These are phyloP conservation scores for Stegodyphus dumicola DNA, from an alignment of 1,140 invertebrate genomes.

Conservation along the genomic window DNA sequence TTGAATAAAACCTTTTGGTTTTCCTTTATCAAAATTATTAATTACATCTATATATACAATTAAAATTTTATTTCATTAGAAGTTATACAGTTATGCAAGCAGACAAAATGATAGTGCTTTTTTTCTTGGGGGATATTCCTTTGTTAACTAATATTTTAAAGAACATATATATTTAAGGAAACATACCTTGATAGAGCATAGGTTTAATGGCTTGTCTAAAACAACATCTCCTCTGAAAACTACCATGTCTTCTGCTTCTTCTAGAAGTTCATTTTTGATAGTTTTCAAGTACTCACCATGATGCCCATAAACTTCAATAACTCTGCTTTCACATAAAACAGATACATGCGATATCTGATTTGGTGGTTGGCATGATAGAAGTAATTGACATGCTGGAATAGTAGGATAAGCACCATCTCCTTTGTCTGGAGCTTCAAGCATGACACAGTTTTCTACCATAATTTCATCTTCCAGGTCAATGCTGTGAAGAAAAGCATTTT, in stretches of 20 bases:
- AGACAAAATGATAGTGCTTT: no score
- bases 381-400: slow-evolving; percentile 53
- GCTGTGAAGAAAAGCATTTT: slow-evolving; percentile 6
- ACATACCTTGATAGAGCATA: slow-evolving; percentile 59
- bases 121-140: no score
- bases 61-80: no score
- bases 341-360: slow-evolving; percentile 43
- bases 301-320: slow-evolving; percentile 59
- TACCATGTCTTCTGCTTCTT: slow-evolving; percentile 60
- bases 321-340: slow-evolving; percentile 49
- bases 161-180: not conserved
- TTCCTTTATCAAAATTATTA: no score
- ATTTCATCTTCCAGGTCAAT: slow-evolving; percentile 59
- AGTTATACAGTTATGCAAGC: no score
- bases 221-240: slow-evolving; percentile 54
- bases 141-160: not conserved
- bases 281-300: slow-evolving; percentile 62
- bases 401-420: slow-evolving; percentile 31
- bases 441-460: slow-evolving; percentile 57
- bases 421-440: slow-evolving; percentile 43
- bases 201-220: slow-evolving; percentile 39
- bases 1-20: no score
- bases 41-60: no score
- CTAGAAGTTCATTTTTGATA: slow-evolving; percentile 32
- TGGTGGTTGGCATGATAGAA: slow-evolving; percentile 38